Percentiles rank a stretch among this genome's conserved stretches.
These are phyloP conservation scores for Autographa gamma DNA, from an alignment of 2,888 invertebrate species.

Conservation along the genomic window DNA sequence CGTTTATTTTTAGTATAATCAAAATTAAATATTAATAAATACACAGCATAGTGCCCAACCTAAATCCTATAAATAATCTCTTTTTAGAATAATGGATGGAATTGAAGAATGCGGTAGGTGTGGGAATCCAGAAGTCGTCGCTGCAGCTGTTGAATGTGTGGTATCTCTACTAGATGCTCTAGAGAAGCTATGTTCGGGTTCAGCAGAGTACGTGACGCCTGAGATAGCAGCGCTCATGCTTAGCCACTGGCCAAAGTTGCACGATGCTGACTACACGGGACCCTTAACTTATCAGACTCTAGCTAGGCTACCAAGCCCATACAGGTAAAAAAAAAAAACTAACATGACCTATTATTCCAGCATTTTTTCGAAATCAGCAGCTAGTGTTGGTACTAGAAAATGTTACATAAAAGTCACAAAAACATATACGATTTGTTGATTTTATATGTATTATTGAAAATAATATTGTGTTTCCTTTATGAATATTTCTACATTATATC, in stretches of 20 bases:
- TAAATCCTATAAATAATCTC: not conserved
- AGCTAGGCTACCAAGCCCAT: slow-evolving; percentile 94
- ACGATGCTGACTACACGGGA: slow-evolving; percentile 94
- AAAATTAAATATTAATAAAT: not conserved
- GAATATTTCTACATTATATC: not conserved
- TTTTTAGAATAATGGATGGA: slow-evolving; percentile 94
- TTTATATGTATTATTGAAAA: no score
- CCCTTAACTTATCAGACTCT: slow-evolving; percentile 95
- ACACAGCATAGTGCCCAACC: not conserved
- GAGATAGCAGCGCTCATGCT: slow-evolving; percentile 88
- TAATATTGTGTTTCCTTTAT: not conserved
- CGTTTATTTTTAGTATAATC: no score
- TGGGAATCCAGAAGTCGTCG: slow-evolving; percentile 92
- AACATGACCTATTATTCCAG: no score
- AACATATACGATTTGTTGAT: no score
- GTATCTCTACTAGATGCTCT: slow-evolving; percentile 95
- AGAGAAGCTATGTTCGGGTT: slow-evolving; percentile 94
- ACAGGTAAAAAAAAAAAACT: no score
- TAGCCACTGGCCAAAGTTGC: slow-evolving; percentile 90
- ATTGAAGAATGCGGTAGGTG: slow-evolving; percentile 97
- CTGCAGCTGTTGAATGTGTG: slow-evolving; percentile 94
- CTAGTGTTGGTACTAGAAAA: no score
- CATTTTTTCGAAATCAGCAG: no score
- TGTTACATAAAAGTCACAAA: no score
- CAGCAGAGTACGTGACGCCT: slow-evolving; percentile 76